A percentile compares a stretch with the other conserved stretches of the same genome.
Evolutionary conservation across 2,113 vertebrate species (phyloP).

Genomic region (Sander vitreus): DNA sequence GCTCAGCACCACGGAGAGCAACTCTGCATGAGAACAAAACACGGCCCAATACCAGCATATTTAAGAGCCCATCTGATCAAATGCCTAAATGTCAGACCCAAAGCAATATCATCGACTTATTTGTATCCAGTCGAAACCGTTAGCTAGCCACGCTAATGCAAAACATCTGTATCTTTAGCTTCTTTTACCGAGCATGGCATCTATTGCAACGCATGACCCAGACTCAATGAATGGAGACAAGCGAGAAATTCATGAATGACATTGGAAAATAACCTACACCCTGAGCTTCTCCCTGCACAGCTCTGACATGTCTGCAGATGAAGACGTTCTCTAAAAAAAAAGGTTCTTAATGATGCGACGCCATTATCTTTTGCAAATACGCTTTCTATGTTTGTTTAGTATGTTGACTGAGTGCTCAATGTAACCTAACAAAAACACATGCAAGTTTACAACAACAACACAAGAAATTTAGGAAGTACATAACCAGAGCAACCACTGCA

Average conservation of each 20-base stretch:
- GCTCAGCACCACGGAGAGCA: slow-evolving; percentile 30
- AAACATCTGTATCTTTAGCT: no score
- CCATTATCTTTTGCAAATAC: not conserved
- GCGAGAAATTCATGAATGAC: not conserved
- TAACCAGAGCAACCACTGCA: no score
- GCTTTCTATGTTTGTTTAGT: no score
- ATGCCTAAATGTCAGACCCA: no score
- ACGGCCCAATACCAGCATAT: no score
- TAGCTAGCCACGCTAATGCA: not conserved
- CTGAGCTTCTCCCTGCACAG: not conserved
- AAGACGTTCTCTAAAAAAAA: not conserved
- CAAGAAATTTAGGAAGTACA: no score
- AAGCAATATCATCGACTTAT: no score
- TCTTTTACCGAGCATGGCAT: not conserved
- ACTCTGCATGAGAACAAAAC: not conserved
- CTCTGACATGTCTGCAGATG: not conserved
- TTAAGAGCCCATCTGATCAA: not conserved
- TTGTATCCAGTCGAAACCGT: not conserved
- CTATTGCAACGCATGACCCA: not conserved
- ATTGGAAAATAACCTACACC: not conserved
- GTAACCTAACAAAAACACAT: not conserved
- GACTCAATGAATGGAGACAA: not conserved
- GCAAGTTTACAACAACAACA: not conserved
- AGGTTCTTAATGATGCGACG: no score
- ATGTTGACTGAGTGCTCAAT: not conserved